Conservation (phyloP, 2,888 invertebrate species). For the Galerucella calmariensis region DNA sequence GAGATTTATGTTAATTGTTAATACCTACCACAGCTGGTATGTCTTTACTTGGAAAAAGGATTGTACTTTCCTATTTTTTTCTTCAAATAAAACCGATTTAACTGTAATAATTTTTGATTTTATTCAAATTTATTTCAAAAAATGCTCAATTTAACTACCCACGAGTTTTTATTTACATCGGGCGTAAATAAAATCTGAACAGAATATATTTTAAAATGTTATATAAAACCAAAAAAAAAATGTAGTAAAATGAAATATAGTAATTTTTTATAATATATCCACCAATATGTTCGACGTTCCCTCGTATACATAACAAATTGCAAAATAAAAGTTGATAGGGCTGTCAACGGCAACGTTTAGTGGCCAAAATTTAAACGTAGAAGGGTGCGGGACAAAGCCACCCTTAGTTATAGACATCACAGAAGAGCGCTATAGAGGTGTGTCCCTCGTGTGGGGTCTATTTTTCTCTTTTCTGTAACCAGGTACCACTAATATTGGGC, state of each 20-base stretch:
- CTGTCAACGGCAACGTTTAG: slow-evolving; percentile 28
- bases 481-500: slow-evolving; percentile 46
- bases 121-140: too few species aligned
- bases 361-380: slow-evolving; percentile 27
- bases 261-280: too few species aligned
- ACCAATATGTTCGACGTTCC: not conserved
- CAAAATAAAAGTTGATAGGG: slow-evolving; percentile 20
- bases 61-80: not conserved
- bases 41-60: not conserved
- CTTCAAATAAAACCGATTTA: not conserved
- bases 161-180: too few species aligned
- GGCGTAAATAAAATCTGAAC: too few species aligned
- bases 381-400: slow-evolving; percentile 29
- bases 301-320: slow-evolving; percentile 3
- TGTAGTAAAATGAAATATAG: too few species aligned
- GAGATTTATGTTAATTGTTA: slow-evolving; percentile 3
- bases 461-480: slow-evolving; percentile 47
- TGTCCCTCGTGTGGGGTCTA: slow-evolving; percentile 59
- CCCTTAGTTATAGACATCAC: not conserved
- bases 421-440: slow-evolving; percentile 50
- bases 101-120: not conserved
- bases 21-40: slow-evolving; percentile 21
- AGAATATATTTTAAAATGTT: too few species aligned
- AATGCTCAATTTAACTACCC: too few species aligned
- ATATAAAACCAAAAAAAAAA: too few species aligned